phyloP scores from a whole-genome alignment of 1,140 invertebrate genomes.

The Drosophila kurseongensis region DNA sequence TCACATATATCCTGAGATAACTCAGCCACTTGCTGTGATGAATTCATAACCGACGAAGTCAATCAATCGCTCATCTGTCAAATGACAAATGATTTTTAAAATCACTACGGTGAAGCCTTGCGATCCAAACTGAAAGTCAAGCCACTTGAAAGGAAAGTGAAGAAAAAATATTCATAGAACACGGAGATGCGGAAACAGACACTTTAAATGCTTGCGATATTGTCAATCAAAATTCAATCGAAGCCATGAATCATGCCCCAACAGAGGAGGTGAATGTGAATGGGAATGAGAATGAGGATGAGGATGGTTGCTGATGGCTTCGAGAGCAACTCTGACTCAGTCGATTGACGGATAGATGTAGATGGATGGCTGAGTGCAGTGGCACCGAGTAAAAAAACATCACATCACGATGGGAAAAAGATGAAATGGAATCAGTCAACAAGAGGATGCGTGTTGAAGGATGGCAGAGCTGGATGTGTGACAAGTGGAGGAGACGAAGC shows the following conservation, averaged over 20 bases:
- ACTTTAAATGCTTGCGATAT: slow-evolving; percentile 84
- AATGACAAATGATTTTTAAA: slow-evolving; percentile 80
- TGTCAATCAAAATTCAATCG: slow-evolving; percentile 84
- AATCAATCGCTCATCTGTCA: slow-evolving; percentile 82
- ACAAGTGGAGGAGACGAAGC: slow-evolving; percentile 57
- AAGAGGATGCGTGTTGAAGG: slow-evolving; percentile 67
- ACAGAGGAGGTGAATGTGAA: slow-evolving; percentile 35
- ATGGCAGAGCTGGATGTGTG: slow-evolving; percentile 42
- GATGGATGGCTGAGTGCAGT: slow-evolving; percentile 28
- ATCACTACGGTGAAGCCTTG: slow-evolving; percentile 61
- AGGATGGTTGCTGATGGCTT: slow-evolving; percentile 68
- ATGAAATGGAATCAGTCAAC: slow-evolving; percentile 70
- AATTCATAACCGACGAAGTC: slow-evolving; percentile 62
- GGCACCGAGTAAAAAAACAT: slow-evolving; percentile 38
- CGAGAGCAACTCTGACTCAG: slow-evolving; percentile 54
- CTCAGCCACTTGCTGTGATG: slow-evolving; percentile 9
- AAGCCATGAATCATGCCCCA: slow-evolving; percentile 76
- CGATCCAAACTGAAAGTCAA: slow-evolving; percentile 24
- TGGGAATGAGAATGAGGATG: neutral
- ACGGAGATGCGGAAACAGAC: slow-evolving; percentile 79
- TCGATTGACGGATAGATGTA: slow-evolving; percentile 60
- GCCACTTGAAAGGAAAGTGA: slow-evolving; percentile 16
- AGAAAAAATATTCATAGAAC: slow-evolving; percentile 51
- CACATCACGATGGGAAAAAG: slow-evolving; percentile 20
- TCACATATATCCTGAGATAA: neutral